Evolutionary conservation across 2,797 vertebrate genomes (phyloP).

Genomic region (Muscicapa striata): DNA sequence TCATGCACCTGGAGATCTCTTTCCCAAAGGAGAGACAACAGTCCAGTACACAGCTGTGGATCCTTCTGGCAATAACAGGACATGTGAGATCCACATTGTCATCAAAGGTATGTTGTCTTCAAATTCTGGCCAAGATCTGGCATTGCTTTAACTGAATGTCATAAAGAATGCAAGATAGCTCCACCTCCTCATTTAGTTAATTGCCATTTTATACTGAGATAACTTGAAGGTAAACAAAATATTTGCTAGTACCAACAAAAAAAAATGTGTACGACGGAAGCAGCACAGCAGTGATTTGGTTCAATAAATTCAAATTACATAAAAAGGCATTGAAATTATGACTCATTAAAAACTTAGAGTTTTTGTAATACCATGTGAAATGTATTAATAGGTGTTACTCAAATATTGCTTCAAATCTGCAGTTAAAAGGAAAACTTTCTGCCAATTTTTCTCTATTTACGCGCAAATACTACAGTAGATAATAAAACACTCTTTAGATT

Average conservation of each 20-base stretch:
- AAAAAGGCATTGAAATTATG: background rate
- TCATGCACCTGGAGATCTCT: slow-evolving; percentile 85
- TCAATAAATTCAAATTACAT: background rate
- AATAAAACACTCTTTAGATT: background rate
- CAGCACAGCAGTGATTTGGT: background rate
- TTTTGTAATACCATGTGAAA: background rate
- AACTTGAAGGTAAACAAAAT: background rate
- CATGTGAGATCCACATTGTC: slow-evolving; percentile 88
- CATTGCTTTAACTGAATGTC: background rate
- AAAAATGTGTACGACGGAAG: background rate
- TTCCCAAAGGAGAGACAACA: slow-evolving; percentile 87
- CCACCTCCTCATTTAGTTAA: background rate
- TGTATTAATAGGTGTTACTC: background rate
- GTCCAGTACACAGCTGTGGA: slow-evolving; percentile 89
- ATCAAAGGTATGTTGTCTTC: slow-evolving; percentile 84
- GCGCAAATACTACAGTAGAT: background rate
- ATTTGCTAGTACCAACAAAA: background rate
- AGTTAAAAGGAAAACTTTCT: background rate
- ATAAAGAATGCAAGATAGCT: background rate
- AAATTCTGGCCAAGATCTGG: background rate
- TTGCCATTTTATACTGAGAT: background rate
- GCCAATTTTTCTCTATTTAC: background rate
- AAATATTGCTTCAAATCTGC: background rate
- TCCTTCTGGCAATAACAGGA: slow-evolving; percentile 90
- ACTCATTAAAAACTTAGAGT: background rate